Conservation (phyloP, 2,888 invertebrate species). For the Tanaodytes sp. region DNA sequence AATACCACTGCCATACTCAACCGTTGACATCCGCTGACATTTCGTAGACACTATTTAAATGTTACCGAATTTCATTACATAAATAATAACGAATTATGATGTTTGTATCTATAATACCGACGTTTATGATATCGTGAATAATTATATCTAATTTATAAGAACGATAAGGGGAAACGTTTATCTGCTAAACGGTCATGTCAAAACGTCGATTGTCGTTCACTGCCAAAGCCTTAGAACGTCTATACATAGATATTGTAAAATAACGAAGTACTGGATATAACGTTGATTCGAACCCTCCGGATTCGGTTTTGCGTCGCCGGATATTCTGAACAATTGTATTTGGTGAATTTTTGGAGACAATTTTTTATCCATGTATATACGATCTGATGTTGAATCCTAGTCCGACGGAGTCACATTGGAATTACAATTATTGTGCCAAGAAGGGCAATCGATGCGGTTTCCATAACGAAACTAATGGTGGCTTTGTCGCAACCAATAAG, state of each 20-base stretch:
- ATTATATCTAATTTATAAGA: no score
- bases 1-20: no score
- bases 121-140: conserved; percentile 1
- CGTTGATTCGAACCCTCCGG: background rate
- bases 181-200: conserved; percentile 57
- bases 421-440: conserved; percentile 53
- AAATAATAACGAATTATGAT: no score
- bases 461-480: conserved; percentile 53
- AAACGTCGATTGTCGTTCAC: conserved; percentile 70
- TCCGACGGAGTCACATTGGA: conserved; percentile 65
- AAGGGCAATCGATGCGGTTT: conserved; percentile 56
- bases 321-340: background rate
- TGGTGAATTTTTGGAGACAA: background rate
- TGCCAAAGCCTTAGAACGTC: conserved; percentile 73
- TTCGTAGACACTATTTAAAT: no score
- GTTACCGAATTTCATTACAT: no score
- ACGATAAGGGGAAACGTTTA: conserved; percentile 27
- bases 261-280: conserved; percentile 21
- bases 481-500: conserved; percentile 56
- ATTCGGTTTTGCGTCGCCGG: conserved; percentile 1
- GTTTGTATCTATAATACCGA: no score
- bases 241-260: conserved; percentile 67
- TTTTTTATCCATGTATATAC: conserved; percentile 66
- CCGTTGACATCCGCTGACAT: no score
- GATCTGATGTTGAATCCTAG: conserved; percentile 71